Conservation (phyloP, 2,113 vertebrate genomes). For the Gobiocypris rarus region DNA sequence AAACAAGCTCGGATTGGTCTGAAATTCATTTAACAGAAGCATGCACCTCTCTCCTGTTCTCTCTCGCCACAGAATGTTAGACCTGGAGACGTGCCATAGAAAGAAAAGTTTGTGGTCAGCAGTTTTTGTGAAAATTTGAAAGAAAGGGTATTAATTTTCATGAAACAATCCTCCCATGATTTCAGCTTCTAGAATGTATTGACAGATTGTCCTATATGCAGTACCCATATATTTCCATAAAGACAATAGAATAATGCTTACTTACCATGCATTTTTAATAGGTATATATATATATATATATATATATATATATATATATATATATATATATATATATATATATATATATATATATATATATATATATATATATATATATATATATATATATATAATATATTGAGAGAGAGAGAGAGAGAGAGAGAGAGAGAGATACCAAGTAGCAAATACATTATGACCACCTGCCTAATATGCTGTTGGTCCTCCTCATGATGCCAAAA, state of each 20-base stretch:
- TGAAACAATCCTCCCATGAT: constrained; percentile 10
- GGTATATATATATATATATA: background rate
- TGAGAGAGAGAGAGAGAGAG: no score
- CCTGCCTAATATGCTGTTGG: no score
- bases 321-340: no score
- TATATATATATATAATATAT: no score
- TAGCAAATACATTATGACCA: no score
- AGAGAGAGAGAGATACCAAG: no score
- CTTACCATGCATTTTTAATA: background rate
- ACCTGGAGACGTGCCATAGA: constrained; percentile 45
- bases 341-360: no score
- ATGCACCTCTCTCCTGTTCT: constrained; percentile 13
- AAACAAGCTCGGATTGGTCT: constrained; percentile 52
- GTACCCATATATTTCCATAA: background rate
- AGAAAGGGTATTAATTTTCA: background rate
- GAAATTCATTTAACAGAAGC: constrained; percentile 56
- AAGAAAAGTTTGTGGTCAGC: constrained; percentile 51
- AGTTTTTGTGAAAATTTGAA: constrained; percentile 29
- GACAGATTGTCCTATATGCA: background rate
- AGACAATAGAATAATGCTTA: background rate
- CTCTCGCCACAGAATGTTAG: constrained; percentile 43
- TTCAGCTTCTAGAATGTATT: background rate
- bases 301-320: no score
- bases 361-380: no score
- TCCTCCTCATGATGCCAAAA: no score